These are phyloP conservation scores for Nibea coibor DNA, from an alignment of 2,113 vertebrate genomes.

Conservation along the genomic window DNA sequence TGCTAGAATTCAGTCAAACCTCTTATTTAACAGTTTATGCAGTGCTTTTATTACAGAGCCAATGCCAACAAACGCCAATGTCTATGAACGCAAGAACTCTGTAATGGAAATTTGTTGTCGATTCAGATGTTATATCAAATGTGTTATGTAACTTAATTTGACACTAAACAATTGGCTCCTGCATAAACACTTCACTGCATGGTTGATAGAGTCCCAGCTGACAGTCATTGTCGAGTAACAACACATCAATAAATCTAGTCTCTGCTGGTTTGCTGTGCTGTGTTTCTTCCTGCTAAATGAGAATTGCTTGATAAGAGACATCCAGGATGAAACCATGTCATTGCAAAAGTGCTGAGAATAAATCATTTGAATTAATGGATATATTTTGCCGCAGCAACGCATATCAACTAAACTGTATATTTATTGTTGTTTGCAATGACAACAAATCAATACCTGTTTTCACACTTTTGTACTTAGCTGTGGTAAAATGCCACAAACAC, in stretches of 20 bases:
- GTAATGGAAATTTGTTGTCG: constrained; percentile 12
- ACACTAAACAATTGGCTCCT: constrained; percentile 31
- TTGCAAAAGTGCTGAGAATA: constrained; percentile 44
- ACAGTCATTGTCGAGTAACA: constrained; percentile 26
- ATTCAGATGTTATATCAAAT: constrained; percentile 15
- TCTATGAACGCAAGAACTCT: not conserved
- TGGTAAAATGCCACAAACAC: constrained; percentile 34
- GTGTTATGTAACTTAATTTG: constrained; percentile 1
- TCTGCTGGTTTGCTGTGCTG: constrained; percentile 58
- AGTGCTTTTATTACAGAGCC: constrained; percentile 7
- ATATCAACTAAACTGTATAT: constrained; percentile 8
- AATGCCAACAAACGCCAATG: constrained; percentile 9
- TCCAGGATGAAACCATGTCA: constrained; percentile 26
- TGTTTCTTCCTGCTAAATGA: constrained; percentile 22
- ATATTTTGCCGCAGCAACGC: constrained; percentile 1
- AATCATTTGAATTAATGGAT: constrained; percentile 19
- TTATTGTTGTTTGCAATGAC: constrained; percentile 17
- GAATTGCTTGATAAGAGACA: not conserved
- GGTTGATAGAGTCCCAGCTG: constrained; percentile 37
- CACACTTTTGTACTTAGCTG: constrained; percentile 15
- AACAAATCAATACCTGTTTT: constrained; percentile 30
- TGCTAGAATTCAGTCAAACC: constrained; percentile 28
- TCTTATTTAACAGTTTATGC: not conserved
- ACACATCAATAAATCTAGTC: constrained; percentile 36
- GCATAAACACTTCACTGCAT: constrained; percentile 39